Conservation (phyloP, 2,113 vertebrate species). For the Daphoenositta chrysoptera region DNA sequence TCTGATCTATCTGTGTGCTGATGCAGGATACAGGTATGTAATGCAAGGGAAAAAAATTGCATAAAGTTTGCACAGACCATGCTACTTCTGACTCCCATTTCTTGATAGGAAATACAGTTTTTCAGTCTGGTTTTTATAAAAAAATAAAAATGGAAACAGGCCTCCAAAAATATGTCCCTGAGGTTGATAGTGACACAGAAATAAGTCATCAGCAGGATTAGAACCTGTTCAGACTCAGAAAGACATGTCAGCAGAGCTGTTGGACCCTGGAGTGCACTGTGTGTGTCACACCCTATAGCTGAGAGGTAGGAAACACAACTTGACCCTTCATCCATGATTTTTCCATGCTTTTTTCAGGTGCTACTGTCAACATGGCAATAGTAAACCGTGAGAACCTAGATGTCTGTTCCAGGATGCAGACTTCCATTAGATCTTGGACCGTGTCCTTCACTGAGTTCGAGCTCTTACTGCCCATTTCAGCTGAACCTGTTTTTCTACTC, state of each 20-base stretch:
- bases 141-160: not conserved
- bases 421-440: not conserved
- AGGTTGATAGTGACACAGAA: not conserved
- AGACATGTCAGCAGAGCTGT: not conserved
- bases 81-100: not conserved
- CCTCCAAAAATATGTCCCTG: not conserved
- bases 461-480: accelerated
- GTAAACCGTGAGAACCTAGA: not conserved
- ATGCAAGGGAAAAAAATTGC: not conserved
- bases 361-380: not conserved
- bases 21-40: not conserved
- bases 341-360: not conserved
- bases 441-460: accelerated
- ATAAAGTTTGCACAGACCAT: not conserved
- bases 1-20: not conserved
- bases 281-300: too few relatives aligned
- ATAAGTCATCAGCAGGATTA: not conserved
- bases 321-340: not conserved
- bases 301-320: not conserved
- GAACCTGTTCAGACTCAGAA: not conserved
- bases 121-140: not conserved
- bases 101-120: not conserved
- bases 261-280: accelerated
- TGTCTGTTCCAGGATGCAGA: not conserved
- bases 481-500: not conserved